These are phyloP conservation scores for Atopsyche davidsoni DNA, from an alignment of 1,140 invertebrate genomes.

Conservation along the genomic window DNA sequence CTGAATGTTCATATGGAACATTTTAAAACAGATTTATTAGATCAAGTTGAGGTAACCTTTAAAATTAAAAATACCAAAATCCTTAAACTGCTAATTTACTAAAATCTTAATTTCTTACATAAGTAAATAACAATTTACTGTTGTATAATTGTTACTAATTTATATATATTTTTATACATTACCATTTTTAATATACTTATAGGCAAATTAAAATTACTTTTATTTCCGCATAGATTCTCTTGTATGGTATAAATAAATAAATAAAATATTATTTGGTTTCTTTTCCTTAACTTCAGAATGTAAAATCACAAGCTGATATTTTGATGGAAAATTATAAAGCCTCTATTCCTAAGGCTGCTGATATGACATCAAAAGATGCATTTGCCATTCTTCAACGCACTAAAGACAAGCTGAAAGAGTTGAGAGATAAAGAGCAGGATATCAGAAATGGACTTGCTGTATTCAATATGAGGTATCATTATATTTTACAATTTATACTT, in stretches of 20 bases:
- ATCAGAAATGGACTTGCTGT: slow-evolving; percentile 62
- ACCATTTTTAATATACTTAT: background rate
- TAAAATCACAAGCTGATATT: slow-evolving; percentile 55
- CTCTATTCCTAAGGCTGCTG: slow-evolving; percentile 56
- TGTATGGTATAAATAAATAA: background rate
- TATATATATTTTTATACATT: background rate
- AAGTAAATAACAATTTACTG: background rate
- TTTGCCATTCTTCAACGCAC: slow-evolving; percentile 56
- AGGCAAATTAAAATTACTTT: background rate
- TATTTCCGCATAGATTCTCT: background rate
- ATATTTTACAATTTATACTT: too few species aligned
- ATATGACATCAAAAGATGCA: slow-evolving; percentile 57
- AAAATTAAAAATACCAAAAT: background rate
- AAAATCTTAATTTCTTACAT: background rate
- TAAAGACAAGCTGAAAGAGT: slow-evolving; percentile 50
- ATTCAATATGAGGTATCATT: slow-evolving; percentile 56
- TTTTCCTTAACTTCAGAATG: slow-evolving; percentile 36
- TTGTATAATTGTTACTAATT: background rate
- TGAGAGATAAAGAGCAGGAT: slow-evolving; percentile 59
- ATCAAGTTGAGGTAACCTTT: slow-evolving; percentile 51
- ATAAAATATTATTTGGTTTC: background rate
- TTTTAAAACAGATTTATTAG: slow-evolving; percentile 61
- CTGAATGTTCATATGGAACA: slow-evolving; percentile 65
- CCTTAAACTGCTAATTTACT: background rate
- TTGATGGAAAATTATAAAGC: slow-evolving; percentile 59